Conservation (phyloP, 1,140 invertebrate genomes). For the Drosophila watanabei region DNA sequence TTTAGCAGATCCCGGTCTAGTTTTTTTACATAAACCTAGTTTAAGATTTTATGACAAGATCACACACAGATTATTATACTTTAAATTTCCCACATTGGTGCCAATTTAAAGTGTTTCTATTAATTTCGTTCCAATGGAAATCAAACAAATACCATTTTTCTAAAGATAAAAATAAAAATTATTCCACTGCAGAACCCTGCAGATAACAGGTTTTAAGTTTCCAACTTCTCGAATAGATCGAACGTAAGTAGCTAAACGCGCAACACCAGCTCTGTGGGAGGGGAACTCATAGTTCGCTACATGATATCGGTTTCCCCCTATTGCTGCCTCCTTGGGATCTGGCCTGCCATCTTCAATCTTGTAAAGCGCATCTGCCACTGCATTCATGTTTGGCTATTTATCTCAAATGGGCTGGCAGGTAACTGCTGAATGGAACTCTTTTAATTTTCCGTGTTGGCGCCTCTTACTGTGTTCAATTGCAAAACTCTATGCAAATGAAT, state of each 20-base stretch:
- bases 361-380: conserved; percentile 70
- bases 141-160: no score
- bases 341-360: conserved; percentile 66
- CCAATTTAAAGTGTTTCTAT: no score
- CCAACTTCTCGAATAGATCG: neutral
- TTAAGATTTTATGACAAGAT: neutral
- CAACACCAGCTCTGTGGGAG: neutral
- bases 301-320: conserved; percentile 45
- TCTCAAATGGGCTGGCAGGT: conserved; percentile 67
- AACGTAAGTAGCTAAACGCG: neutral
- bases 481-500: neutral
- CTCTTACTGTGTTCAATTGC: conserved; percentile 18
- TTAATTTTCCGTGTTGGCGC: conserved; percentile 43
- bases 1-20: neutral
- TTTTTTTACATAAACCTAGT: no score
- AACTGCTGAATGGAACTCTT: conserved; percentile 49
- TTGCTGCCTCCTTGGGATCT: neutral
- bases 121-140: no score
- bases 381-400: conserved; percentile 71
- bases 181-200: no score
- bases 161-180: neutral
- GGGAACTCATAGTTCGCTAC: conserved; percentile 72
- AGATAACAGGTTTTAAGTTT: neutral
- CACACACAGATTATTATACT: neutral
- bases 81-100: no score